Conservation (phyloP, 2,113 vertebrate species). For the Heterotilapia buettikoferi region DNA sequence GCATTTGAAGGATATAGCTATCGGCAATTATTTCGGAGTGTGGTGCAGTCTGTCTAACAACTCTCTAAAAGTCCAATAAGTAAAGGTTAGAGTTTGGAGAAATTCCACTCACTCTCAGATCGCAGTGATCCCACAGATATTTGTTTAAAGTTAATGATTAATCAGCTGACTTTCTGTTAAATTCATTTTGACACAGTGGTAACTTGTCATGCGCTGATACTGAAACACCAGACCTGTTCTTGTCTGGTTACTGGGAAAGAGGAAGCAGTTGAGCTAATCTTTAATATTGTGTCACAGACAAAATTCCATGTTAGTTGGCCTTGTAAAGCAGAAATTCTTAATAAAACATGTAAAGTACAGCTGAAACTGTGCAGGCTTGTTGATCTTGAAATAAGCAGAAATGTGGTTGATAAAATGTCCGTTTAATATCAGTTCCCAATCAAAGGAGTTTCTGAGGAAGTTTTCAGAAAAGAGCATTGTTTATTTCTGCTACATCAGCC, state of each 20-base stretch:
- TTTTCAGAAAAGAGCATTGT: background rate
- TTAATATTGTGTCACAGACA: background rate
- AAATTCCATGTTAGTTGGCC: constrained; percentile 9
- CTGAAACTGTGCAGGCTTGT: background rate
- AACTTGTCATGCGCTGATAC: background rate
- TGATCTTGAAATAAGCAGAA: background rate
- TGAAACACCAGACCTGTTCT: background rate
- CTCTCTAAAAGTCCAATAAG: background rate
- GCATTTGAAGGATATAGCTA: background rate
- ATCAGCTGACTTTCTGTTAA: background rate
- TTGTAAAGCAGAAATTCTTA: background rate
- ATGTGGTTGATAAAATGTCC: background rate
- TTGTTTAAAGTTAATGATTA: background rate
- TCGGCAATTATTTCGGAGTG: background rate
- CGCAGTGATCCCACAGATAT: background rate
- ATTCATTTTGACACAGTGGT: background rate
- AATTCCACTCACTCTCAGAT: background rate
- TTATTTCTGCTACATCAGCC: background rate
- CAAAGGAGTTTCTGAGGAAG: background rate
- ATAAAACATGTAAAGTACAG: background rate
- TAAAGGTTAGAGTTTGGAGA: background rate
- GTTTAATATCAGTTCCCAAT: background rate
- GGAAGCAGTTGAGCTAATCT: constrained; percentile 22
- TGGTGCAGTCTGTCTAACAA: background rate
- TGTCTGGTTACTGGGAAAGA: constrained; percentile 24